Evolutionary conservation across 2,797 vertebrate species (phyloP).

Genomic region (Sebastes goodei): DNA sequence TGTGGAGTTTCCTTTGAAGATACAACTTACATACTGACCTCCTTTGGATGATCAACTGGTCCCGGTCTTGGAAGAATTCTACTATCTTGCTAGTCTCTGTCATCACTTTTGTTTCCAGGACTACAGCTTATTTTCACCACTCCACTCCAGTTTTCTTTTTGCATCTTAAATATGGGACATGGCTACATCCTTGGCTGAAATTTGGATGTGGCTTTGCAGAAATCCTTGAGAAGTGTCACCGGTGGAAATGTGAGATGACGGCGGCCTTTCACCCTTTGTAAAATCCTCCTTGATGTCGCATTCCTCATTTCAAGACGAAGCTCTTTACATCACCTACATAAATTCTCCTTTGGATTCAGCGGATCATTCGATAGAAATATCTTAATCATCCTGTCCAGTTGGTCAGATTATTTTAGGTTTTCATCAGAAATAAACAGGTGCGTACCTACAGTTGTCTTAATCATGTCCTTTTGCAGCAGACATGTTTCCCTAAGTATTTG

Average conservation of each 20-base stretch:
- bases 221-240: constrained; percentile 29
- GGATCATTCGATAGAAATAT: neutral
- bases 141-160: neutral
- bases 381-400: neutral
- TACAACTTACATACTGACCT: neutral
- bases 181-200: neutral
- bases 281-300: constrained; percentile 11
- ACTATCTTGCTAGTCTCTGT: neutral
- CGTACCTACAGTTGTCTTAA: constrained; percentile 56
- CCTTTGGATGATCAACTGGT: neutral
- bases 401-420: constrained; percentile 3
- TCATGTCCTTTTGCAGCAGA: constrained; percentile 69
- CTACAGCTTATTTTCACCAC: neutral
- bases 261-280: neutral
- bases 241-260: neutral
- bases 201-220: neutral
- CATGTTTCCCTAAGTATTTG: constrained; percentile 43
- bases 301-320: neutral
- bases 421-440: neutral
- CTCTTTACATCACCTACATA: neutral
- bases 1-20: constrained; percentile 24
- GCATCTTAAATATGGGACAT: neutral
- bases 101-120: neutral
- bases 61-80: constrained; percentile 9
- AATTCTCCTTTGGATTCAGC: constrained; percentile 4